Conservation (phyloP, 2,797 vertebrate species). For the Cossypha caffra region DNA sequence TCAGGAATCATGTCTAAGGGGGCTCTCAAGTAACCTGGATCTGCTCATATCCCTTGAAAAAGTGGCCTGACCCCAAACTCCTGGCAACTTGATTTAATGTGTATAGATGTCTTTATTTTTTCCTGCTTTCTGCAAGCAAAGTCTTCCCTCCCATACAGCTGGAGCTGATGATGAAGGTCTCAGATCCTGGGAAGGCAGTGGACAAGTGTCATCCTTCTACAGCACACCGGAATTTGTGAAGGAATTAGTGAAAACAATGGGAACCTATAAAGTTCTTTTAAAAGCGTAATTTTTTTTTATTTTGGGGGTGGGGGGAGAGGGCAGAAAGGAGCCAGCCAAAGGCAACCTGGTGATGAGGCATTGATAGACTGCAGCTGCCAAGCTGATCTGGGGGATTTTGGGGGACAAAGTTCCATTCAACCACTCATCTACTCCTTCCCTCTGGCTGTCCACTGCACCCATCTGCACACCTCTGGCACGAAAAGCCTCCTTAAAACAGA, state of each 20-base stretch:
- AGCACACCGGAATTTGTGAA: not conserved
- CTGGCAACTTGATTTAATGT: not conserved
- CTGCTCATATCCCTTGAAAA: not conserved
- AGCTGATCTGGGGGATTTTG: not conserved
- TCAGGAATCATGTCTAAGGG: not conserved
- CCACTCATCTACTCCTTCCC: not conserved
- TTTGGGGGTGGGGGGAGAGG: too few species aligned
- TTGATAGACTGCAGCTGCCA: not conserved
- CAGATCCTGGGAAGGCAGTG: not conserved
- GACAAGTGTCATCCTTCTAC: not conserved
- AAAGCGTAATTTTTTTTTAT: not conserved
- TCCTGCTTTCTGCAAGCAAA: not conserved
- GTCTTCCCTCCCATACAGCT: fast-evolving
- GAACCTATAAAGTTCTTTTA: not conserved
- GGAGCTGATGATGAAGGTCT: not conserved
- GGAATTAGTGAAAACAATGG: not conserved
- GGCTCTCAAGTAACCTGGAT: not conserved
- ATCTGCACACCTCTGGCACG: not conserved
- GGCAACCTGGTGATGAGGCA: not conserved
- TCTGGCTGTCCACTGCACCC: not conserved
- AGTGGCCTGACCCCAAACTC: not conserved
- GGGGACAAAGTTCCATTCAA: not conserved
- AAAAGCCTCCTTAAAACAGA: not conserved
- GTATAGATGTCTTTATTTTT: not conserved
- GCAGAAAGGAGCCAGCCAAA: not conserved